Percentiles rank a stretch among this genome's conserved stretches.
Conservation (phyloP, 2,888 invertebrate genomes). For the Idaea straminata region DNA sequence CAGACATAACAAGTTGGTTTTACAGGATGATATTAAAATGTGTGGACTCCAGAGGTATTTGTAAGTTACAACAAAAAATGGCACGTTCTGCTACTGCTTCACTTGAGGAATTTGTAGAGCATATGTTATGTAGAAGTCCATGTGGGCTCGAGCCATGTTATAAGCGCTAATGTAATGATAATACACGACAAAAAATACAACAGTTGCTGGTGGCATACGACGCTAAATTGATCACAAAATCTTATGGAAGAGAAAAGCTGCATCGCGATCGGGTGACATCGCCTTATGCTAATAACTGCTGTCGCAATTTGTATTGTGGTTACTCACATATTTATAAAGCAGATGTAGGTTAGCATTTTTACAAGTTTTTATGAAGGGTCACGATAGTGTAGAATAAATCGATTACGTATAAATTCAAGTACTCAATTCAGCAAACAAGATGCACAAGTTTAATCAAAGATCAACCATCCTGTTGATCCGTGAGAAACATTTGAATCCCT, state of each 20-base stretch:
- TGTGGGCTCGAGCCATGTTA: slow-evolving; percentile 52
- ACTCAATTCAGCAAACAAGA: slow-evolving; percentile 25
- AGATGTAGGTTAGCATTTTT: no score
- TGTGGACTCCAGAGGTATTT: slow-evolving; percentile 42
- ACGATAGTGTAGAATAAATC: no score
- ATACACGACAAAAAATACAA: slow-evolving; percentile 54
- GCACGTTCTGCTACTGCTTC: slow-evolving; percentile 37
- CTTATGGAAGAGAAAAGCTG: slow-evolving; percentile 34
- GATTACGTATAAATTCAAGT: neutral
- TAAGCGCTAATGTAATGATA: slow-evolving; percentile 50
- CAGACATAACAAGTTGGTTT: slow-evolving; percentile 50
- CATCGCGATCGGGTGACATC: slow-evolving; percentile 45
- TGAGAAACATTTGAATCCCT: slow-evolving; percentile 27
- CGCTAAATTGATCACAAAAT: slow-evolving; percentile 61
- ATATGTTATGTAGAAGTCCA: slow-evolving; percentile 50
- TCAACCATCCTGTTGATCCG: slow-evolving; percentile 32
- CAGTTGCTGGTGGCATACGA: slow-evolving; percentile 53
- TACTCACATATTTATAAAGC: neutral
- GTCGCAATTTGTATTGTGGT: slow-evolving; percentile 28
- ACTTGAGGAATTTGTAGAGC: slow-evolving; percentile 52
- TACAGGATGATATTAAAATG: slow-evolving; percentile 48
- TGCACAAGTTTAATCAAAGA: slow-evolving; percentile 29
- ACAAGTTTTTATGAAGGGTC: no score
- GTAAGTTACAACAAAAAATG: slow-evolving; percentile 41
- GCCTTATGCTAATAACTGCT: slow-evolving; percentile 57